Evolutionary conservation across 2,797 vertebrate genomes (phyloP).

Genomic region (Triplophysa bombifrons): DNA sequence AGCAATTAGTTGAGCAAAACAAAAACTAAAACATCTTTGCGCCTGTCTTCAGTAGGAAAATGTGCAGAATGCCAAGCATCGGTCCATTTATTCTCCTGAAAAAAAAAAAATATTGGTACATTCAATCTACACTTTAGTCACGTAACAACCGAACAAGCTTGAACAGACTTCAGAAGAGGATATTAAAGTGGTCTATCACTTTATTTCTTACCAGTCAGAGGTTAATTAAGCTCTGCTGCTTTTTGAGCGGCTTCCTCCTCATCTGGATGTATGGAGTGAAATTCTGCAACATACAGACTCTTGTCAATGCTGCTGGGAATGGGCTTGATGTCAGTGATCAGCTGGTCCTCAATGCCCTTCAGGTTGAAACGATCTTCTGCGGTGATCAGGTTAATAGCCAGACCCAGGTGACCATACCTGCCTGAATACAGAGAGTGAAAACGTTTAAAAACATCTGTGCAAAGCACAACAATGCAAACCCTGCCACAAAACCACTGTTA

Average conservation of each 20-base stretch:
- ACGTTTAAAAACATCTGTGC: neutral
- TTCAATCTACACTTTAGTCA: neutral
- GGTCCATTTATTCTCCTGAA: slow-evolving; percentile 47
- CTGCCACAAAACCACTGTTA: no score
- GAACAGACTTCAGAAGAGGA: neutral
- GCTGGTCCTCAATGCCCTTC: slow-evolving; percentile 82
- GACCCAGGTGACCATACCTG: slow-evolving; percentile 80
- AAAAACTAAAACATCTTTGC: slow-evolving; percentile 47
- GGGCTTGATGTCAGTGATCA: slow-evolving; percentile 84
- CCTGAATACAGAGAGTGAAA: slow-evolving; percentile 59
- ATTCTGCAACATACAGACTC: slow-evolving; percentile 82
- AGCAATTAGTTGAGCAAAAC: slow-evolving; percentile 1
- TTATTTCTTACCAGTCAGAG: slow-evolving; percentile 54
- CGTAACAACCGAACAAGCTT: no score
- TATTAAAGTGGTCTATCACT: neutral
- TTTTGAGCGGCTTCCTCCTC: slow-evolving; percentile 62
- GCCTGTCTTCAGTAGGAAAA: slow-evolving; percentile 49
- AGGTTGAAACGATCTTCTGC: slow-evolving; percentile 84
- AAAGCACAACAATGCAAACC: neutral
- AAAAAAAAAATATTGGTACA: neutral
- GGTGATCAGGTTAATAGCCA: slow-evolving; percentile 85
- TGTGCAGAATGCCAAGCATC: slow-evolving; percentile 62
- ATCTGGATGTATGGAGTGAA: slow-evolving; percentile 72
- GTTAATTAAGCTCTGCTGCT: slow-evolving; percentile 54
- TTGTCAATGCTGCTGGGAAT: slow-evolving; percentile 83